A percentile compares a stretch with the other conserved stretches of the same genome.
Evolutionary conservation across 2,888 invertebrate species (phyloP).

Genomic region (Cataglyphis rosenhaueri): DNA sequence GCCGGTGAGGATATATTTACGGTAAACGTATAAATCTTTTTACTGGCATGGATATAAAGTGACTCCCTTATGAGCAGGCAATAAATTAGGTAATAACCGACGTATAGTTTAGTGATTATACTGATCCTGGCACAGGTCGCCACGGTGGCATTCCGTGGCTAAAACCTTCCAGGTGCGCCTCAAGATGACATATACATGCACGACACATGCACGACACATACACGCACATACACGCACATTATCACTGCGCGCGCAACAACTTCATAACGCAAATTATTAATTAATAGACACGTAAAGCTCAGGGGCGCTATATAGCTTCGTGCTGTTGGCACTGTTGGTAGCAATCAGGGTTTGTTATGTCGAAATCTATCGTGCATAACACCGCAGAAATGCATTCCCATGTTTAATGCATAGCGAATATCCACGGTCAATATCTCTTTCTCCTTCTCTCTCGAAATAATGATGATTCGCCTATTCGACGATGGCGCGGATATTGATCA

Average conservation of each 20-base stretch:
- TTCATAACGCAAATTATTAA: constrained; percentile 22
- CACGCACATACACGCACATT: background rate
- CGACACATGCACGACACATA: background rate
- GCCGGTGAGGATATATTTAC: background rate
- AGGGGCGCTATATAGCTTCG: background rate
- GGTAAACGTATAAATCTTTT: background rate
- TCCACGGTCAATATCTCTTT: constrained; percentile 1
- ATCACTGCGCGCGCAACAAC: background rate
- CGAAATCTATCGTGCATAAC: constrained; percentile 30
- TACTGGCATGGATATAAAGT: background rate
- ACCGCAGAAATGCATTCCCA: constrained; percentile 19
- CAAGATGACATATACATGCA: background rate
- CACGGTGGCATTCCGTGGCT: background rate
- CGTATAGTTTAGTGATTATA: constrained; percentile 12
- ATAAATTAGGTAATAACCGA: constrained; percentile 6
- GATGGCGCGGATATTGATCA: constrained; percentile 67
- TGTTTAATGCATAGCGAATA: constrained; percentile 34
- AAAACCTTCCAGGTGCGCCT: background rate
- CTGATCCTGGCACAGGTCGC: background rate
- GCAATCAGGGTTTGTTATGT: constrained; percentile 19
- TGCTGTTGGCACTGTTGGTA: constrained; percentile 1
- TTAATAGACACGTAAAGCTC: constrained; percentile 14
- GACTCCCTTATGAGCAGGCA: background rate
- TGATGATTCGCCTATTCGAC: constrained; percentile 64
- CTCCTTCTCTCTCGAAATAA: constrained; percentile 56